Base-by-base conservation (phyloP, 2,113 vertebrate species). In the Embiotoca jacksoni region DNA sequence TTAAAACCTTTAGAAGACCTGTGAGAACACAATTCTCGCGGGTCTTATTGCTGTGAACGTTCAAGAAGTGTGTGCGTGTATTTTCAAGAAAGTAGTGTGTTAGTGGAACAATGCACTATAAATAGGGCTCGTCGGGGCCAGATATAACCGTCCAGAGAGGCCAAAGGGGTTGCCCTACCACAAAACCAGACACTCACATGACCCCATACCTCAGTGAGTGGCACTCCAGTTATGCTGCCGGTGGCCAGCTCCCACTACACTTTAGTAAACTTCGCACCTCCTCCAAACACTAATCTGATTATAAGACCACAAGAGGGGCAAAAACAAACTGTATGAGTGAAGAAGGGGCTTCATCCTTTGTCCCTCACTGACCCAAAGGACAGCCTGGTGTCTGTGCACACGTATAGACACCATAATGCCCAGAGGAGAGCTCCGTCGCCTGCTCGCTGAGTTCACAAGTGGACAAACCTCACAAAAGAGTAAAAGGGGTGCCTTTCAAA, bases 91-190 rank as follows among this genome's bases (percentile, higher is more conserved):
- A 90, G 67, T 68, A 82, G 80, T 92, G 79, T 89, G 89, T 90
- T 84, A 91, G 81, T 90, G 87, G 91, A 93, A 93, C 91, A 94
- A 93, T 90, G 88, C 52, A 57, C 92, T 94, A 93, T 89, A 88
- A 90, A 92, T 93, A 94, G 85, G 35, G 50, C 78, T 88, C 71
- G 73, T 88, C 50, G 60, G 78, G 70, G 90, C 71, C 72, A 57
- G 77, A 91, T 91, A 90, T 91, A 89, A 86, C 85, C n/a, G 79
- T 85, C 70, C 75, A 66, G 63, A 78, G 88, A 91, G 89, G 90
- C 90, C 83, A 92, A 79, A 55, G 72, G 84, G 88, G 88, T 91
- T 89, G 81, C 85, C 89, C 88, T 89, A 87, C 72, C 44, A 69
- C 81, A 77, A 81, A 90, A 84, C 64, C 78, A 88, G 72, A 81